phyloP scores from a whole-genome alignment of 2,888 invertebrate genomes.

The Schrankia costaestrigalis region DNA sequence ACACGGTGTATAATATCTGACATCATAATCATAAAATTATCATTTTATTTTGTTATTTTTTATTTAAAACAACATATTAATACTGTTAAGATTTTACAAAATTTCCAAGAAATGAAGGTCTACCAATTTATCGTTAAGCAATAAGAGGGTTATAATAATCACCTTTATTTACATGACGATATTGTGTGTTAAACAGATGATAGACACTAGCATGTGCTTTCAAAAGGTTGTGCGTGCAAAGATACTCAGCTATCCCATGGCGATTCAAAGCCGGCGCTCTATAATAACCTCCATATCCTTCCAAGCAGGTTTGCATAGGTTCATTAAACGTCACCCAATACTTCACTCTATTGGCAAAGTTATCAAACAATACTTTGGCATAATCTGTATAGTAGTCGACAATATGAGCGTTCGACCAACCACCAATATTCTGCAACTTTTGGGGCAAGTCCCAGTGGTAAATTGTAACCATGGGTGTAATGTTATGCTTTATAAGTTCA shows the following conservation, averaged over 20 bases:
- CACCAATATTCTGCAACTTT: conserved; percentile 83
- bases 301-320: conserved; percentile 81
- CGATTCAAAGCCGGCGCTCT: conserved; percentile 81
- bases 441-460: conserved; percentile 88
- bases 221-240: conserved; percentile 86
- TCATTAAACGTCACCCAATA: conserved; percentile 91
- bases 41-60: no score
- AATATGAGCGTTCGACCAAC: conserved; percentile 84
- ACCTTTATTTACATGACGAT: conserved; percentile 79
- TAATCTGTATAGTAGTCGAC: conserved; percentile 84
- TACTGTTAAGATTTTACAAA: no score
- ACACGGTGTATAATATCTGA: no score
- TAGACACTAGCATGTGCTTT: conserved; percentile 87
- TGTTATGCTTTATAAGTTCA: conserved; percentile 83
- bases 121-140: no score
- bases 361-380: conserved; percentile 81
- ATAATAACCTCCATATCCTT: conserved; percentile 80
- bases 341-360: conserved; percentile 83
- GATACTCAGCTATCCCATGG: conserved; percentile 83
- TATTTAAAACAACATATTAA: no score
- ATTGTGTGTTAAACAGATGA: conserved; percentile 82
- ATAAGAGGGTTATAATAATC: no score
- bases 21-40: no score
- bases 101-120: no score
- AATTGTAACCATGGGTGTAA: conserved; percentile 86